Percentiles rank a stretch among this genome's conserved stretches.
These are phyloP conservation scores for Troglohyphantes excavatus DNA, from an alignment of 2,888 invertebrate genomes.

Conservation along the genomic window DNA sequence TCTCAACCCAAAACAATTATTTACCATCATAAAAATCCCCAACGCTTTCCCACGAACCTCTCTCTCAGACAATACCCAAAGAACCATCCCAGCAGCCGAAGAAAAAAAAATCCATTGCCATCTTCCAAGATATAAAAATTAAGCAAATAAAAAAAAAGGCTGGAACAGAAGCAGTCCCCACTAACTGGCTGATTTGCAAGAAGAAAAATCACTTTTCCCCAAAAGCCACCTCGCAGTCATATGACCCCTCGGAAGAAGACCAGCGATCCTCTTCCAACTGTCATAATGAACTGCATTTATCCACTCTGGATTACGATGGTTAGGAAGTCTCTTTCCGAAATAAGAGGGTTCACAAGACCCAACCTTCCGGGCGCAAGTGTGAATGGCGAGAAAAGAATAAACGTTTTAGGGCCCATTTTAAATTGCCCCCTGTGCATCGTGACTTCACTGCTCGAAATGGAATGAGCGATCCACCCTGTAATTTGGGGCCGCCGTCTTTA, in stretches of 20 bases:
- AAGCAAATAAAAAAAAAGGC: not conserved
- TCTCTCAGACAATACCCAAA: not conserved
- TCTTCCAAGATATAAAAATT: not conserved
- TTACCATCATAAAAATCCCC: not conserved
- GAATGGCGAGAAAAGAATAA: constrained; percentile 38
- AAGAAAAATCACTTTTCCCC: constrained; percentile 41
- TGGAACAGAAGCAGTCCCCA: not conserved
- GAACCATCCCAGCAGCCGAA: not conserved
- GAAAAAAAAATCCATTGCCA: not conserved
- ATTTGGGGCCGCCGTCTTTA: constrained; percentile 30
- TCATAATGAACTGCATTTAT: constrained; percentile 34
- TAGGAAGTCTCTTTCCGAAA: constrained; percentile 18
- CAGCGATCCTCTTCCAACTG: not conserved
- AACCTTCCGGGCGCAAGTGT: constrained; percentile 38
- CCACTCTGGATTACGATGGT: constrained; percentile 24
- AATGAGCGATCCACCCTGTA: constrained; percentile 39
- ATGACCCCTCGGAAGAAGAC: constrained; percentile 4
- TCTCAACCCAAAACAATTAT: not conserved
- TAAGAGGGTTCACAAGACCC: constrained; percentile 19
- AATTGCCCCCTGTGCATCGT: constrained; percentile 26
- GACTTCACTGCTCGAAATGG: not conserved
- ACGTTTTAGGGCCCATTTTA: constrained; percentile 37
- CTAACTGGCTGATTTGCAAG: not conserved
- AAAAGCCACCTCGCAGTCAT: not conserved
- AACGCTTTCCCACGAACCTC: not conserved